These are phyloP conservation scores for Zosterops pallidus DNA, from an alignment of 2,113 vertebrate species.

Conservation along the genomic window DNA sequence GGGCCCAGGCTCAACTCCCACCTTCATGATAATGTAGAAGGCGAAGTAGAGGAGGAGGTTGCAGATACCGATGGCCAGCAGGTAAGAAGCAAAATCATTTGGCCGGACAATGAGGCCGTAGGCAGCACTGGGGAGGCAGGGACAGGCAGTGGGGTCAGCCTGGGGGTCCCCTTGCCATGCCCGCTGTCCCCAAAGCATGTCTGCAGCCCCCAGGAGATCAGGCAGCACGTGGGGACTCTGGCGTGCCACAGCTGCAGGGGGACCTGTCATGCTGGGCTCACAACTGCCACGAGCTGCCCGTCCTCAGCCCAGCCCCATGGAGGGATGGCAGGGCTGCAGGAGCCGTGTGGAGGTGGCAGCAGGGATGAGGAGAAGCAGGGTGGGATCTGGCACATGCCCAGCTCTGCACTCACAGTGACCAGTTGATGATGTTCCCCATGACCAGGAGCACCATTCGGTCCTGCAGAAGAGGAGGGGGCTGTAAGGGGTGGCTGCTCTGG, in stretches of 20 bases:
- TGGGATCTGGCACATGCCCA: background rate
- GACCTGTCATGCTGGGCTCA: background rate
- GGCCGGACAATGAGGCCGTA: slow-evolving; percentile 91
- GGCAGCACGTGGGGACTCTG: fast-evolving
- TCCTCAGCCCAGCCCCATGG: background rate
- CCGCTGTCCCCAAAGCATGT: fast-evolving
- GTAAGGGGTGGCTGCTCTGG: background rate
- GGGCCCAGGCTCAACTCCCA: background rate
- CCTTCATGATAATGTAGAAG: slow-evolving; percentile 99
- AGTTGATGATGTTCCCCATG: slow-evolving; percentile 97
- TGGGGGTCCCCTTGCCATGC: background rate
- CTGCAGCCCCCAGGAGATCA: background rate
- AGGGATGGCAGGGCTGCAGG: fast-evolving
- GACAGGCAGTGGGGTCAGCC: background rate
- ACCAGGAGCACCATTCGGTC: slow-evolving; percentile 96
- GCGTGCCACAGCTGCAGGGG: background rate
- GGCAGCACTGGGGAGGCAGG: slow-evolving; percentile 79
- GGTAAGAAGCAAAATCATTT: slow-evolving; percentile 95
- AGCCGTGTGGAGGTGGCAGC: background rate
- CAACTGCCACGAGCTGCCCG: background rate
- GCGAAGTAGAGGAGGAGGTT: slow-evolving; percentile 98
- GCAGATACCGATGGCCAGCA: slow-evolving; percentile 97
- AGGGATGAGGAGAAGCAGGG: background rate
- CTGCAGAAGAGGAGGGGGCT: slow-evolving; percentile 56
- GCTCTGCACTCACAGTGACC: slow-evolving; percentile 90